Conservation (phyloP, 2,113 vertebrate species). For the Ceyx cyanopectus region DNA sequence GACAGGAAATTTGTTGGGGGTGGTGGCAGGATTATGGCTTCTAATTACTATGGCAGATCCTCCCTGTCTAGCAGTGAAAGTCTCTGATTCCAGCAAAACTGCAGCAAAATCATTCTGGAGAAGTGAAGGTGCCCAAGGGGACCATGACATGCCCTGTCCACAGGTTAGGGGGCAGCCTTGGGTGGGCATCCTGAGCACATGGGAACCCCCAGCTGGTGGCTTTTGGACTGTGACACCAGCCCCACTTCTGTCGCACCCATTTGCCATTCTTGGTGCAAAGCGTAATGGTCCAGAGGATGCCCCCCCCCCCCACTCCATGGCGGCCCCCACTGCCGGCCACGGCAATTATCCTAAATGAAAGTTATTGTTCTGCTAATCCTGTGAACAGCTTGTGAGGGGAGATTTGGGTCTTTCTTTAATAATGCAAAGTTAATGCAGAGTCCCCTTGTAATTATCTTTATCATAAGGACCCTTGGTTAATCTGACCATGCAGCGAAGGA, state of each 20-base stretch:
- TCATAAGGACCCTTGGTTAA: conserved; percentile 79
- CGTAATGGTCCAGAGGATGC: neutral
- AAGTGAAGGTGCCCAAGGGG: neutral
- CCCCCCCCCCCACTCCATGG: neutral
- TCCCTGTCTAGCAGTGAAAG: conserved; percentile 74
- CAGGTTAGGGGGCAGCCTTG: fast-evolving
- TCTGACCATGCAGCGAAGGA: conserved; percentile 71
- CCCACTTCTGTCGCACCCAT: fast-evolving
- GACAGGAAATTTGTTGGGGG: conserved; percentile 77
- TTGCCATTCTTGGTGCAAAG: conserved; percentile 5
- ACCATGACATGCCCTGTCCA: neutral
- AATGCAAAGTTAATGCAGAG: conserved; percentile 82
- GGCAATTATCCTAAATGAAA: conserved; percentile 85
- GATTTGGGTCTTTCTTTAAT: conserved; percentile 87
- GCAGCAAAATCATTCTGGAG: neutral
- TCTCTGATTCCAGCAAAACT: conserved; percentile 46
- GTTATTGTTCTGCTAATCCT: conserved; percentile 85
- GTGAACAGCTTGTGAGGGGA: conserved; percentile 81
- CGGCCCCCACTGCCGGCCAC: conserved; percentile 63
- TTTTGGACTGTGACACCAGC: neutral
- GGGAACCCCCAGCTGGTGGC: fast-evolving
- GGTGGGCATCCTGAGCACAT: fast-evolving
- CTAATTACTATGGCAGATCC: conserved; percentile 79
- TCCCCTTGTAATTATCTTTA: conserved; percentile 84
- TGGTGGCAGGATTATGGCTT: conserved; percentile 70